phyloP scores from a whole-genome alignment of 2,113 vertebrate genomes.

The Psittacus erithacus region DNA sequence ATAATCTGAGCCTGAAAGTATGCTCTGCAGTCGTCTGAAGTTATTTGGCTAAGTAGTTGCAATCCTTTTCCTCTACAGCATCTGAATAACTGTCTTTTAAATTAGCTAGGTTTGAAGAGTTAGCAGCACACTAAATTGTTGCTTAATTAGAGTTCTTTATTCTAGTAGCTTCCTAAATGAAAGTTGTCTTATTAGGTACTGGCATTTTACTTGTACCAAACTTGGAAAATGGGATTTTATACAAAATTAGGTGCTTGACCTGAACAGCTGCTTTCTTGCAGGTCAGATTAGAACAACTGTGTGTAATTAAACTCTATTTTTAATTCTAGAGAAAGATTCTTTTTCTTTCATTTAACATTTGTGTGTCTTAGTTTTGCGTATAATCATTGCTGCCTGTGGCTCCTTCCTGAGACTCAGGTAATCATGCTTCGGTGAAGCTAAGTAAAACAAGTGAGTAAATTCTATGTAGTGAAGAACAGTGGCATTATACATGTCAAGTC shows the following conservation, averaged over 20 bases:
- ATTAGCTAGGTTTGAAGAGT: background rate
- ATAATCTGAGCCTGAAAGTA: background rate
- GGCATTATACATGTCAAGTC: background rate
- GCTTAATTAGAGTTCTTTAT: slow-evolving; percentile 9
- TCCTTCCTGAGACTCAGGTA: background rate
- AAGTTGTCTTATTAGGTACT: background rate
- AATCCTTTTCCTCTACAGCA: background rate
- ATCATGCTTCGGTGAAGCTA: background rate
- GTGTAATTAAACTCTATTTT: slow-evolving; percentile 18
- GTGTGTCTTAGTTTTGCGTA: background rate
- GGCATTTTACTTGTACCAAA: slow-evolving; percentile 19
- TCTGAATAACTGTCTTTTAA: background rate
- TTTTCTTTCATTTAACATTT: background rate
- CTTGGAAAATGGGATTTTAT: slow-evolving; percentile 3
- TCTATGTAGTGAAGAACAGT: background rate
- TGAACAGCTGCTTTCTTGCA: background rate
- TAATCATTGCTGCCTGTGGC: background rate
- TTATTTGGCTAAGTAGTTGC: background rate
- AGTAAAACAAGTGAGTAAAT: background rate
- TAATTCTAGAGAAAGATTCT: background rate
- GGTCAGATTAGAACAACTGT: background rate
- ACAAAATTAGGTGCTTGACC: background rate
- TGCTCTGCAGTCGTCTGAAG: background rate
- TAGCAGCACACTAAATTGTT: background rate
- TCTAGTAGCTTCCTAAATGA: background rate